Base-by-base conservation (phyloP, 2,888 invertebrate genomes). In the Unio pictorum region DNA sequence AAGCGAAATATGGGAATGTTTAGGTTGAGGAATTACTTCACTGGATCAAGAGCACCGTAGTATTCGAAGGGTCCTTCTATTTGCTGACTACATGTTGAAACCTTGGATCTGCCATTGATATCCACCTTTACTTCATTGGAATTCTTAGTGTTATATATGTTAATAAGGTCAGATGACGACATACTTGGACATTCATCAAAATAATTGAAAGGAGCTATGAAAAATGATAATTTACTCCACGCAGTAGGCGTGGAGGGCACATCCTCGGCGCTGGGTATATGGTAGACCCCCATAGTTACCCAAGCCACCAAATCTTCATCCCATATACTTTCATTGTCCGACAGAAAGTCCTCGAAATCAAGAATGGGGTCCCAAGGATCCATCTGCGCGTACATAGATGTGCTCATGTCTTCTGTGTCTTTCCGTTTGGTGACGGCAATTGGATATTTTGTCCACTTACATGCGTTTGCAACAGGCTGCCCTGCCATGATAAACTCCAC, bases 251-350 rank as follows among this genome's bases (percentile, higher is more conserved):
- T 84, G 15, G 84, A 80, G 5, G 88, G 88, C 4, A 86, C 81
- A 72, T 88, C 87, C 64, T 87, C 87, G 3, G 86, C 81, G 54
- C 81, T 82, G 1, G 88, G 88, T 23, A 88, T 81, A 67, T 86
- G 85, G 68, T 81, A 75, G 23, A 80, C 68, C 4, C 87, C 87
- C 65, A 85, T 76, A 8, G 87, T 84, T 18, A 87, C 77, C 88
- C 88, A 88, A 30, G 82, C 81, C 20, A 87, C 85, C 8, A 88
- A 71, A 67, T 88, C 88, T 72, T 81, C 73, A 64, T 86, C 84
- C 34, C 80, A 78, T 55, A 85, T 72, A 57, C 73, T 74, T 55
- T 84, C 83, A 65, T 80, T 80, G 69, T 85, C 81, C 6, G 78
- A 76, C 20, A 84, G 70, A 71, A 78, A 85, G 56, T 77, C 69